Percentiles rank a stretch among this genome's conserved stretches.
These are phyloP conservation scores for Leptoteleia sp. DNA, from an alignment of 1,140 invertebrate species.

Conservation along the genomic window DNA sequence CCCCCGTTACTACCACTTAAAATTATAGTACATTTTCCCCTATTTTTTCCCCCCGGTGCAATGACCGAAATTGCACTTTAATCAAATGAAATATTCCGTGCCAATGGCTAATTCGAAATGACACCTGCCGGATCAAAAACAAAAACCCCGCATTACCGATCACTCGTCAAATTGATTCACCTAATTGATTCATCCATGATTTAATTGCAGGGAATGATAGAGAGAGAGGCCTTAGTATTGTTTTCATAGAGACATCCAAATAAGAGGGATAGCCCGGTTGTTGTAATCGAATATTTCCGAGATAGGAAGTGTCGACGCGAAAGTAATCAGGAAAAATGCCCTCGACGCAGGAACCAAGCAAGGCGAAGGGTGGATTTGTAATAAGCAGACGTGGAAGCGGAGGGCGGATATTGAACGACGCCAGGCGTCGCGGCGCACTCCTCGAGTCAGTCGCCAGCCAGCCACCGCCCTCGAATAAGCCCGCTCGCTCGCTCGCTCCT, in stretches of 20 bases:
- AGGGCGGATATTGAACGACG: slow-evolving; percentile 80
- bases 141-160: too few relatives aligned
- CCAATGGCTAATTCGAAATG: background rate
- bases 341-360: slow-evolving; percentile 27
- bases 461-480: slow-evolving; percentile 79
- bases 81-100: background rate
- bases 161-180: too few relatives aligned
- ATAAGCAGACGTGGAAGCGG: slow-evolving; percentile 57
- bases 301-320: slow-evolving; percentile 48
- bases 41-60: too few relatives aligned
- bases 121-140: too few relatives aligned
- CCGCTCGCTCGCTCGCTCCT: slow-evolving; percentile 45
- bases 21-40: too few relatives aligned
- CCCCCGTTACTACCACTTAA: too few relatives aligned
- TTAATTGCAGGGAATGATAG: slow-evolving; percentile 3
- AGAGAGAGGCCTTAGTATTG: background rate
- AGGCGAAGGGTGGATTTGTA: slow-evolving; percentile 57
- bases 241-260: too few relatives aligned
- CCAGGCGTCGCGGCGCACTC: slow-evolving; percentile 77
- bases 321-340: slow-evolving; percentile 49
- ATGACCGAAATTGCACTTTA: background rate
- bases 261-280: too few relatives aligned
- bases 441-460: slow-evolving; percentile 76
- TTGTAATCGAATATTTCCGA: slow-evolving; percentile 44
- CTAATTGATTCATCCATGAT: slow-evolving; percentile 8